A percentile compares a stretch with the other conserved stretches of the same genome.
Conservation (phyloP, 2,888 invertebrate genomes). For the Polydrusus pterygomalis region DNA sequence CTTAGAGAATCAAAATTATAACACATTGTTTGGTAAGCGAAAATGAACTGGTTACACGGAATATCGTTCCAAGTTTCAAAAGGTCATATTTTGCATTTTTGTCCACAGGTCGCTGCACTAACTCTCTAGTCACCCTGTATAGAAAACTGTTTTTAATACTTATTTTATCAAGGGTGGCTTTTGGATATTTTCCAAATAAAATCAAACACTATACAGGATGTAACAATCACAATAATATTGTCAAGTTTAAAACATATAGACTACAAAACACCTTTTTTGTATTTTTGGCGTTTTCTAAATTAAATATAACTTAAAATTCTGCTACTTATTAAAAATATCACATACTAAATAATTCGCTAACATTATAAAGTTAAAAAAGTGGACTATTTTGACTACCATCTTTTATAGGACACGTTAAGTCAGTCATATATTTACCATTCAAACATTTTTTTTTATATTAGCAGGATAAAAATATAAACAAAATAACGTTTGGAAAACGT, state of each 20-base stretch:
- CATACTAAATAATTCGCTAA: slow-evolving; percentile 40
- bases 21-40: too few relatives aligned
- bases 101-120: too few relatives aligned
- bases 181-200: too few relatives aligned
- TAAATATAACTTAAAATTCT: slow-evolving; percentile 18
- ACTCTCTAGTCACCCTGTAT: slow-evolving; percentile 3
- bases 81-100: too few relatives aligned
- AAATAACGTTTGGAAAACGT: too few relatives aligned
- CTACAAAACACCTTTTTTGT: slow-evolving; percentile 18
- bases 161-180: too few relatives aligned
- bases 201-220: slow-evolving; percentile 21
- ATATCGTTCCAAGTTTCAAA: too few relatives aligned
- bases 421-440: neutral
- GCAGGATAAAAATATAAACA: too few relatives aligned
- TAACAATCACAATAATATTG: slow-evolving; percentile 36
- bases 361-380: slow-evolving; percentile 12
- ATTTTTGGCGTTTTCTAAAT: slow-evolving; percentile 29
- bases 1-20: too few relatives aligned
- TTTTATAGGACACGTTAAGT: neutral
- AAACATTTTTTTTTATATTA: too few relatives aligned
- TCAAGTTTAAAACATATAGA: slow-evolving; percentile 24
- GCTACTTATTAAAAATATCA: slow-evolving; percentile 39
- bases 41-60: too few relatives aligned
- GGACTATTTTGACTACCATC: neutral
- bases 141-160: slow-evolving; percentile 4